Evolutionary conservation across 2,888 invertebrate genomes (phyloP), one percentile per base, ranked within the genome.

Genomic region (Pristionchus mayeri): DNA sequence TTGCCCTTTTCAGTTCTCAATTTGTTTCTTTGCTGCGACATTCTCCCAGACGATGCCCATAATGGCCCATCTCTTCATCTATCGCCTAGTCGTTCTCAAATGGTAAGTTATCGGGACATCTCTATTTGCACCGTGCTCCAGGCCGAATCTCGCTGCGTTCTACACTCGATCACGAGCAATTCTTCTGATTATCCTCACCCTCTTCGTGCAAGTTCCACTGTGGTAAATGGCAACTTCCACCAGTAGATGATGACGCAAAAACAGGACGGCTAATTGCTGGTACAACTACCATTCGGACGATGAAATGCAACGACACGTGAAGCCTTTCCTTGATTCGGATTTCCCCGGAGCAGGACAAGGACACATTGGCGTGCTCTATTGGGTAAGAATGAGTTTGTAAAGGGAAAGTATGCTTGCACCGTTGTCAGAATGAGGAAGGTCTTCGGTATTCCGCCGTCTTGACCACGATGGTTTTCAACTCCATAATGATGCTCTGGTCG

Each of bases 61-160:
- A 9, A 48, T 78, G 48, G 76, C 50, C 4, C 76, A 78, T 50
- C 76, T 78, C 21, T 78, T 78, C 50, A 78, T 78, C 48, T 78
- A 78, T 27, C 76, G 76, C 2, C 21, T 78, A 16, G 30, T 78
- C 16, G 71, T 71, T 2, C 40, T 71, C 0, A 44, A 16, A 71
- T 71, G 71, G 71, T 71, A 67, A 34, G 21, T 34, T n/a, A 40
- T 40, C 9, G 16, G 9, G 4, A 54, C 54, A 13, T 54, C 4
- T 54, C 16, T 16, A 54, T 13, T 37, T 34, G 21, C 1, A n/a
- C 11, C 7, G 37, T 4, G 0, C 2, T 50, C 27, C 30, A 78
- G 76, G 48, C 76, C 76, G 2, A 0, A 7, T 9, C 0, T 18
- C 0, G 7, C 40, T 3, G 18, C 18, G 7, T 50, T 78, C 30